Evolutionary conservation across 2,797 vertebrate genomes (phyloP).

Genomic region (Esox lucius): DNA sequence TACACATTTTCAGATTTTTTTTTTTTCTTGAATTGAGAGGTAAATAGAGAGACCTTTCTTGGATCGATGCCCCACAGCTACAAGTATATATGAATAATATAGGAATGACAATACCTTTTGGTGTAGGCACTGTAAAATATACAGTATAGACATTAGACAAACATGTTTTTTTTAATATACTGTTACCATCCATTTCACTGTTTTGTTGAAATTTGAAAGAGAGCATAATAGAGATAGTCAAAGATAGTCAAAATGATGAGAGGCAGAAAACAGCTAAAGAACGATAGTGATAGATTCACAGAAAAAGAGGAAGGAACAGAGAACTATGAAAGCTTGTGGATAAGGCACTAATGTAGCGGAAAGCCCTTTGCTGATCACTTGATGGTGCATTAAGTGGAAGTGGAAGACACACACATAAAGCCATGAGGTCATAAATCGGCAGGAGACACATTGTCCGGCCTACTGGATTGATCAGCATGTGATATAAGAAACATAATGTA

Average conservation of each 20-base stretch:
- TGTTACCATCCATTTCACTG: no score
- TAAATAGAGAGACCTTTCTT: no score
- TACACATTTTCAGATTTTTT: no score
- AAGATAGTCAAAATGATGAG: neutral
- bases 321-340: constrained; percentile 16
- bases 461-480: no score
- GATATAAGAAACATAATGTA: no score
- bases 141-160: no score
- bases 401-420: neutral
- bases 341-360: constrained; percentile 15
- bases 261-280: neutral
- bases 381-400: neutral
- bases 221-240: neutral
- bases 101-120: no score
- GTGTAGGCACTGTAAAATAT: no score
- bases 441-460: neutral
- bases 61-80: no score
- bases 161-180: no score
- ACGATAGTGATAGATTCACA: neutral
- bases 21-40: no score
- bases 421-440: neutral
- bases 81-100: no score
- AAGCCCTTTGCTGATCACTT: constrained; percentile 19
- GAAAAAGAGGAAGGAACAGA: neutral
- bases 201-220: neutral